Conservation (phyloP, 2,113 vertebrate genomes). For the Chrysochloris asiatica region DNA sequence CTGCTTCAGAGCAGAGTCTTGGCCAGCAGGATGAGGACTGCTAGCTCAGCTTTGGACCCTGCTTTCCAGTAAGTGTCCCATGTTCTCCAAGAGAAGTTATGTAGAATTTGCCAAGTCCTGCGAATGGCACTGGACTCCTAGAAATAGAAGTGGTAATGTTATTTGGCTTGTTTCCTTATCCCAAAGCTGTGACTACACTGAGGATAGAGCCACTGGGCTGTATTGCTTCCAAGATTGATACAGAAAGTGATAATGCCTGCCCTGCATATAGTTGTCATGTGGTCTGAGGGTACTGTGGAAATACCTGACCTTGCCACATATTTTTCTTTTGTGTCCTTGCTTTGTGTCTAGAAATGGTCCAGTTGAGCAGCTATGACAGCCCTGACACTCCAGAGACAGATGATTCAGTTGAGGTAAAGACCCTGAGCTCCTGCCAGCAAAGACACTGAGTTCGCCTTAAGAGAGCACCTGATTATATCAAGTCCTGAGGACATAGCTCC, state of each 20-base stretch:
- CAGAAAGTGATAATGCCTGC: neutral
- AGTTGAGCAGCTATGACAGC: constrained; percentile 97
- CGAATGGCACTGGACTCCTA: constrained; percentile 8
- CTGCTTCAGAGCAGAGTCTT: neutral
- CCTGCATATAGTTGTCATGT: neutral
- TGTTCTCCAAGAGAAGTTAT: constrained; percentile 4
- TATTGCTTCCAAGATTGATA: neutral
- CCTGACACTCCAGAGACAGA: constrained; percentile 96
- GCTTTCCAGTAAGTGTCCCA: neutral
- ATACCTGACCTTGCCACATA: neutral
- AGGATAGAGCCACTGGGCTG: neutral
- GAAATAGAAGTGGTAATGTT: neutral
- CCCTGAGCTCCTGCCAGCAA: neutral
- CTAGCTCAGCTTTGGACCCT: neutral
- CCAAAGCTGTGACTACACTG: neutral
- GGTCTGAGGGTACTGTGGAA: neutral
- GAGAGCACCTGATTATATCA: neutral
- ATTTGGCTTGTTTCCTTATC: neutral
- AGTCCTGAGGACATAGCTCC: neutral
- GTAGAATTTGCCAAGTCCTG: constrained; percentile 29
- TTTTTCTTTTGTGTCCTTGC: constrained; percentile 63
- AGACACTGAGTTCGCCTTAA: neutral
- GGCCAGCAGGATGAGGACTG: neutral
- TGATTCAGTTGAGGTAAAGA: constrained; percentile 92
- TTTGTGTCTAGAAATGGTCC: constrained; percentile 93